Evolutionary conservation across 2,113 vertebrate species (phyloP).

Genomic region (Hoplias malabaricus): DNA sequence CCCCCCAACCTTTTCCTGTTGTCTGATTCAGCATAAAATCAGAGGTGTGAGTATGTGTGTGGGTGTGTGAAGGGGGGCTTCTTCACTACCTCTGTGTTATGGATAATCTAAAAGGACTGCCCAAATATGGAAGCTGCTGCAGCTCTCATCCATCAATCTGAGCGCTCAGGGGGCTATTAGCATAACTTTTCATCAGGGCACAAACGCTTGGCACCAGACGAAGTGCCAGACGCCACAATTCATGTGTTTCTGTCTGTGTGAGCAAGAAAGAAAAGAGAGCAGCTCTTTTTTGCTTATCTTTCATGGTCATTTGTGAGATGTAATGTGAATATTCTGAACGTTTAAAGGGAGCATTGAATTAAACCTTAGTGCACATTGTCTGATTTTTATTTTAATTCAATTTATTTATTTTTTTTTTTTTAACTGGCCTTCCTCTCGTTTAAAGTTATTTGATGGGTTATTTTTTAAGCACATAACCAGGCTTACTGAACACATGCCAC

Average conservation of each 20-base stretch:
- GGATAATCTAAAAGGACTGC: slow-evolving; percentile 18
- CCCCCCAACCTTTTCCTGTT: not conserved
- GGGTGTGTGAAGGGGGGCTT: not conserved
- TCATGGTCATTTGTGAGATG: not conserved
- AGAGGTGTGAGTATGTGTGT: not conserved
- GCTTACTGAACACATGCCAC: not conserved
- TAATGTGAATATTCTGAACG: not conserved
- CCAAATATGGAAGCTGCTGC: slow-evolving; percentile 40
- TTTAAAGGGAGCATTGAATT: not conserved
- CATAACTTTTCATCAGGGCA: slow-evolving; percentile 36
- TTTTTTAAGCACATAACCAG: not conserved
- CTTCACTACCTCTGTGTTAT: not conserved
- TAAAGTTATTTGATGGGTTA: not conserved
- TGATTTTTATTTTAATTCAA: no score
- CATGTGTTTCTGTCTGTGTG: not conserved
- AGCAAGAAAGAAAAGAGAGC: not conserved
- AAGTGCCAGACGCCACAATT: slow-evolving; percentile 6
- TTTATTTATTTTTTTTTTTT: no score
- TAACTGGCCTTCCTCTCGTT: not conserved
- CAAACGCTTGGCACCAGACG: slow-evolving; percentile 18
- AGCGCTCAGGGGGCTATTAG: slow-evolving; percentile 14
- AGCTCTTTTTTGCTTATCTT: not conserved
- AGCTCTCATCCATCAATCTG: slow-evolving; percentile 36
- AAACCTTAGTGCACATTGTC: not conserved
- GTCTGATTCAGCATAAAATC: slow-evolving; percentile 23